These are phyloP conservation scores for Mus caroli DNA, from an alignment of 2,797 vertebrate genomes.

Conservation along the genomic window DNA sequence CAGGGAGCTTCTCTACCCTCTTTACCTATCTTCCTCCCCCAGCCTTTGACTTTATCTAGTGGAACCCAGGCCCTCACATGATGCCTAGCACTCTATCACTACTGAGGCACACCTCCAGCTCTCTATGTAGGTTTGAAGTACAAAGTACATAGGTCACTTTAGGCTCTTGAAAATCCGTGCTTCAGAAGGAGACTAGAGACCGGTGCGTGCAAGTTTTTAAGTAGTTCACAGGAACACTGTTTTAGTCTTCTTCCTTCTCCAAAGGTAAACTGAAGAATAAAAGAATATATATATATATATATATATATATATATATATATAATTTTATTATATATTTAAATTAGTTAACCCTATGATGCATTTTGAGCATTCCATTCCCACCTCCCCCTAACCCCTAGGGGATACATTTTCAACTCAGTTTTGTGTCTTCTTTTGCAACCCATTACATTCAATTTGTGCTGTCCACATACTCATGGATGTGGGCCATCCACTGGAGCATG, in stretches of 20 bases:
- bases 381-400: not conserved
- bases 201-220: not conserved
- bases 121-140: not conserved
- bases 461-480: not conserved
- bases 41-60: too few species aligned
- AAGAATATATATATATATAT: not conserved
- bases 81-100: not conserved
- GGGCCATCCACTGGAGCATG: not conserved
- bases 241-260: conserved; percentile 54
- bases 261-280: conserved; percentile 20
- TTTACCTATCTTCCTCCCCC: not conserved
- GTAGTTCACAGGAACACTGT: not conserved
- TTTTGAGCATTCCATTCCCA: not conserved
- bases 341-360: not conserved
- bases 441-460: not conserved
- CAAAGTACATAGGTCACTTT: not conserved
- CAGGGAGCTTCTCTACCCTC: not conserved
- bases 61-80: not conserved
- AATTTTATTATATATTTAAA: not conserved
- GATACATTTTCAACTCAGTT: not conserved
- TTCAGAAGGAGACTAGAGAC: conserved; percentile 5
- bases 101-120: not conserved
- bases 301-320: not conserved
- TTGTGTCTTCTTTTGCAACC: not conserved
- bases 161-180: conserved; percentile 30